Evolutionary conservation across 2,113 vertebrate genomes (phyloP), one percentile per base, ranked within the genome.

Genomic region (Notothenia coriiceps): DNA sequence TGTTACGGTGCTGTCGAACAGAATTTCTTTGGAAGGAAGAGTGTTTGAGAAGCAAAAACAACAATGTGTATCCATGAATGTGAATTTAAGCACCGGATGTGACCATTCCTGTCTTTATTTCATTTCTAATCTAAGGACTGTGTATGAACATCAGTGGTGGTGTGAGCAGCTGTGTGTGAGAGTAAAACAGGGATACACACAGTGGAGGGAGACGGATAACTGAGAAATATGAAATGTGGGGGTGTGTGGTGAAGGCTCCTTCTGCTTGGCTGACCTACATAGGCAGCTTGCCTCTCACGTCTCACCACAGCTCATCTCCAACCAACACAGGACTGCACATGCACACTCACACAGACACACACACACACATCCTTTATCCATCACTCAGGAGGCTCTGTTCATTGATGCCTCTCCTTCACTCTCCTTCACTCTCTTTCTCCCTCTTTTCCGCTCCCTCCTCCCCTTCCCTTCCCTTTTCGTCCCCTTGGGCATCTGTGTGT

Each of bases 251-350:
- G 76, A 93, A 89, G 83, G 73, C 86, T 94, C 93, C 93, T 94
- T 95, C 93, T 93, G 93, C 93, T 92, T 94, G 94, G 93, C 93
- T 95, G 95, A 96, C 95, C 95, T 95, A 95, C 90, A 95, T 95
- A 95, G 93, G 84, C 92, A 92, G 94, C 93, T 94, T 94, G 91
- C 89, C 86, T 94, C 93, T 94, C 93, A 92, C 92, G 71, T 94
- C 91, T 93, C 85, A 86, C 87, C 89, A 84, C 81, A 57, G 93
- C 91, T 91, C 92, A 91, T 94, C 89, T 92, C 89, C 86, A 88
- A 92, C 93, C 90, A 92, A 91, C 90, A 88, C 88, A 84, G 80
- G 88, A 77, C 84, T 84, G 82, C 88, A 74, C 49, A 60, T 40
- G 67, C 66, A 72, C 85, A 77, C 67, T 11, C 77, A 57, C 14